A percentile compares a stretch with the other conserved stretches of the same genome.
Conservation (phyloP, 2,797 vertebrate species). For the Martes flavigula region DNA sequence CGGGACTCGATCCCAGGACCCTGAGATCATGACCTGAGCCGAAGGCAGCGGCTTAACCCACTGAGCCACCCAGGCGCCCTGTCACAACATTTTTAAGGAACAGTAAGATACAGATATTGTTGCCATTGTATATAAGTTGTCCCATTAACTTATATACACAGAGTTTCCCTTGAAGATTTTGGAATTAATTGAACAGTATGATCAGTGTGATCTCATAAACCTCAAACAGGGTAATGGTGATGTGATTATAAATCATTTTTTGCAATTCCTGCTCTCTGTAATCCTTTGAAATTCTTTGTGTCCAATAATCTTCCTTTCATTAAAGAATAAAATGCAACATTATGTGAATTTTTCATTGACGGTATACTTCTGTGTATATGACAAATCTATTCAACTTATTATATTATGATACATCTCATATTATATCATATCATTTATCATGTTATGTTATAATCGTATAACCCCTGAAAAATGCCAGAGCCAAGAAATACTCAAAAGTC, state of each 20-base stretch:
- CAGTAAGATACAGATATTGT: constrained; percentile 18
- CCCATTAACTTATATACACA: constrained; percentile 31
- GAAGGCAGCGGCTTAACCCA: too few relatives aligned
- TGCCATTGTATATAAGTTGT: neutral
- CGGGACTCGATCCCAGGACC: too few relatives aligned
- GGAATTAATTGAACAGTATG: constrained; percentile 61
- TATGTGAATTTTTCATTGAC: neutral
- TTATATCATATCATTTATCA: neutral
- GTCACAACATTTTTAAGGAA: constrained; percentile 54
- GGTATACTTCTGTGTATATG: neutral
- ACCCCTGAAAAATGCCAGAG: neutral
- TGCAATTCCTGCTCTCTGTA: constrained; percentile 13
- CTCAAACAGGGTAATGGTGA: constrained; percentile 26
- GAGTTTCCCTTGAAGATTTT: constrained; percentile 52
- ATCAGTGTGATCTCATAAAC: constrained; percentile 51
- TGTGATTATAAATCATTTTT: constrained; percentile 66
- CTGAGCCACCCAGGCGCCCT: too few relatives aligned
- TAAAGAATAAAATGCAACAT: constrained; percentile 43
- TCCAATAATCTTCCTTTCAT: constrained; percentile 62
- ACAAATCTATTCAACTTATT: neutral
- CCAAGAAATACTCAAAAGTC: neutral
- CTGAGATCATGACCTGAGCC: too few relatives aligned
- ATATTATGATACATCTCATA: neutral
- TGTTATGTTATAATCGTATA: neutral
- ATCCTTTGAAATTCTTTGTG: constrained; percentile 64